These are phyloP conservation scores for Gymnoscelis rufifasciata DNA, from an alignment of 2,888 invertebrate species.

Conservation along the genomic window DNA sequence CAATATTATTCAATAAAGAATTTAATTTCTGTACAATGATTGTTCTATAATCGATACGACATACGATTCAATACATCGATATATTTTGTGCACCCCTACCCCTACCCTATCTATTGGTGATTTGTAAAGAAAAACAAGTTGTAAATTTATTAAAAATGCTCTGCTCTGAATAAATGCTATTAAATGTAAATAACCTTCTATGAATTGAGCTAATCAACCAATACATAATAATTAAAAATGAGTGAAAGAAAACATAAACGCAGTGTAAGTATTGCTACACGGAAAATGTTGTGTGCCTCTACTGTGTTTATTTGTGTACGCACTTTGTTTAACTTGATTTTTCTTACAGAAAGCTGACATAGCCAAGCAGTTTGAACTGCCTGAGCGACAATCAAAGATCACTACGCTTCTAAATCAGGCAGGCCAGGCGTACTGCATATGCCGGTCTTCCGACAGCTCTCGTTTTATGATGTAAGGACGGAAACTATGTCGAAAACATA, in stretches of 20 bases:
- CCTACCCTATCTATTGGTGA: too few relatives aligned
- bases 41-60: too few relatives aligned
- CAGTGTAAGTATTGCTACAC: constrained; percentile 50
- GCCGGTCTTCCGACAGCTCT: constrained; percentile 94
- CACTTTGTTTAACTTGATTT: not conserved
- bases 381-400: constrained; percentile 94
- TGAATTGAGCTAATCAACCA: not conserved
- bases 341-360: constrained; percentile 88
- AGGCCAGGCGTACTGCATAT: constrained; percentile 96
- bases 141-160: too few relatives aligned
- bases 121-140: too few relatives aligned
- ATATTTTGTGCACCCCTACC: too few relatives aligned
- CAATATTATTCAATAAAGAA: too few relatives aligned
- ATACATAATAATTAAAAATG: constrained; percentile 38
- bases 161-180: too few relatives aligned
- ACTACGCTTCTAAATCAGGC: constrained; percentile 92
- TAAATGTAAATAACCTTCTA: not conserved
- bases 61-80: too few relatives aligned
- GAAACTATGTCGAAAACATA: not conserved
- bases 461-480: constrained; percentile 96
- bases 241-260: constrained; percentile 65
- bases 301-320: not conserved
- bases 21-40: too few relatives aligned
- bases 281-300: too few relatives aligned
- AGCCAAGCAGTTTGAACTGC: constrained; percentile 91